Evolutionary conservation across 1,140 invertebrate genomes (phyloP).

Genomic region (Meloidogyne hapla): DNA sequence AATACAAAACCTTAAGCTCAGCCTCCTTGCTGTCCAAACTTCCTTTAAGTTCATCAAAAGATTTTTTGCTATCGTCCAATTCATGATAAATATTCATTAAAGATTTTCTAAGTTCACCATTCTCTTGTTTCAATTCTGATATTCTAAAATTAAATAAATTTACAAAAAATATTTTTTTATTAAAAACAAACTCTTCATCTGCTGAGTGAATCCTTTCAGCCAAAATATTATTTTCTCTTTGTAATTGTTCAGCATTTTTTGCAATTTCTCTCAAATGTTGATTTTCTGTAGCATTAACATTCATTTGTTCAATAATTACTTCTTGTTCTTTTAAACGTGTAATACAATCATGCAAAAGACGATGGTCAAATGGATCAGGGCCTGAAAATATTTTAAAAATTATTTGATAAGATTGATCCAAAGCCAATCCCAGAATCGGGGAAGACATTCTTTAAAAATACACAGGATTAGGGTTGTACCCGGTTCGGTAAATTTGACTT

Average conservation of each 20-base stretch:
- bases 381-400: constrained; percentile 27
- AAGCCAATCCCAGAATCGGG: too few species aligned
- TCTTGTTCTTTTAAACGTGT: constrained; percentile 39
- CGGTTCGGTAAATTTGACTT: too few species aligned
- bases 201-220: background rate
- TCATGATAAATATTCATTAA: constrained; percentile 12
- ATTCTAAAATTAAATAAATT: background rate
- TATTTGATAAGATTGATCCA: too few species aligned
- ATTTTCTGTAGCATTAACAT: constrained; percentile 10
- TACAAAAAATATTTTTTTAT: background rate
- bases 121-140: constrained; percentile 1
- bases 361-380: constrained; percentile 27
- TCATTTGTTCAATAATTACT: constrained; percentile 25
- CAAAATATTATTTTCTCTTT: constrained; percentile 16
- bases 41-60: background rate
- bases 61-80: constrained; percentile 14
- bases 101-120: constrained; percentile 1
- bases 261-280: constrained; percentile 14
- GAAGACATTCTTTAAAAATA: too few species aligned
- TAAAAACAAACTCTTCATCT: constrained; percentile 6
- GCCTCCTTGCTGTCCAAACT: background rate
- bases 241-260: constrained; percentile 8
- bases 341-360: constrained; percentile 34
- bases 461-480: too few species aligned
- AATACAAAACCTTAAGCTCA: constrained; percentile 10